phyloP scores from a whole-genome alignment of 2,113 vertebrate species.

The Saccopteryx leptura region DNA sequence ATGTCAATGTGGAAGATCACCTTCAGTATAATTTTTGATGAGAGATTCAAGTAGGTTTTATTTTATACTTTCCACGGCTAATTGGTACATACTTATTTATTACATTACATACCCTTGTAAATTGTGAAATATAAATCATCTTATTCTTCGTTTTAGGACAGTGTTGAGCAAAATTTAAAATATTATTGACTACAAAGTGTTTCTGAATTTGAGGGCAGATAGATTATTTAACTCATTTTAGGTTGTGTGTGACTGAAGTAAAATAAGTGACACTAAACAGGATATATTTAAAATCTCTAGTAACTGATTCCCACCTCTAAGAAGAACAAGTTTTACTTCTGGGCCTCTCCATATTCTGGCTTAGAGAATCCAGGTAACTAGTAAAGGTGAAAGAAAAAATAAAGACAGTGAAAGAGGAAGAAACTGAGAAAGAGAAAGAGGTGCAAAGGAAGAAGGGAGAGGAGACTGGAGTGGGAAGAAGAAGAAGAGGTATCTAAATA shows the following conservation, averaged over 20 bases:
- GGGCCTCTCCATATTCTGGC: background rate
- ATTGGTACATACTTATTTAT: background rate
- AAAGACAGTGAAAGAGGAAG: background rate
- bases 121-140: background rate
- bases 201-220: background rate
- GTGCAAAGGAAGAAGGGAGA: background rate
- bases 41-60: background rate
- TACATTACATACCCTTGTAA: background rate
- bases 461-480: too few species aligned
- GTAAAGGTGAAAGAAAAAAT: background rate
- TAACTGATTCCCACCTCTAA: background rate
- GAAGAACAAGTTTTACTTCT: background rate
- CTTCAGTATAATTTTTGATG: background rate
- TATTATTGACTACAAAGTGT: background rate
- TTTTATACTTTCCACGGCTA: background rate
- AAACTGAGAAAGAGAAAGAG: background rate
- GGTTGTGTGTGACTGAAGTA: background rate
- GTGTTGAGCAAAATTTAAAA: background rate
- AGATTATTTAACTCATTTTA: background rate
- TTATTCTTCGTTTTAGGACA: background rate
- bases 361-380: background rate
- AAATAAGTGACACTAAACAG: background rate
- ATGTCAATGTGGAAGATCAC: background rate
- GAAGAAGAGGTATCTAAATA: background rate
- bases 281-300: background rate